phyloP scores from a whole-genome alignment of 2,888 invertebrate genomes.

The Ypsolopha scabrella region DNA sequence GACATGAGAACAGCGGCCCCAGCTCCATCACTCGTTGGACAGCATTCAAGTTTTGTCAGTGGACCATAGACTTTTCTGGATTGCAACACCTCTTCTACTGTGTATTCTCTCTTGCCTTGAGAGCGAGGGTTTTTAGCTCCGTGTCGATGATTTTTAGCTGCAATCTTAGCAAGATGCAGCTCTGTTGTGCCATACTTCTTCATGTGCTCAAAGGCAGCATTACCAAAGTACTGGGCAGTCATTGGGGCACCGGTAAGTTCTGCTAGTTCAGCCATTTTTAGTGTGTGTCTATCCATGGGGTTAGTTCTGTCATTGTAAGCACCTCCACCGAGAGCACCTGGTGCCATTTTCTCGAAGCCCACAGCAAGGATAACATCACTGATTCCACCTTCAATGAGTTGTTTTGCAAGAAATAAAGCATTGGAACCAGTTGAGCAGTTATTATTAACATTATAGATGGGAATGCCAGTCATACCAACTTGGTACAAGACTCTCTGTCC shows the following conservation, averaged over 20 bases:
- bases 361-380: constrained; percentile 91
- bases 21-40: constrained; percentile 98
- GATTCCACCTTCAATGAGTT: constrained; percentile 90
- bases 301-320: constrained; percentile 87
- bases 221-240: constrained; percentile 96
- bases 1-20: constrained; percentile 93
- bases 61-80: constrained; percentile 93
- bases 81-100: constrained; percentile 88
- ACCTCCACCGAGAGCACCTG: constrained; percentile 83
- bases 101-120: constrained; percentile 93
- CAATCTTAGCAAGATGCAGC: constrained; percentile 97
- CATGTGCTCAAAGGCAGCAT: constrained; percentile 97
- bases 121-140: constrained; percentile 97
- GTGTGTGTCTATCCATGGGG: constrained; percentile 90
- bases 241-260: constrained; percentile 88
- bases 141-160: constrained; percentile 97
- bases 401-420: constrained; percentile 90
- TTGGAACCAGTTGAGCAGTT: constrained; percentile 98
- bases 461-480: constrained; percentile 96
- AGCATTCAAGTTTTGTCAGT: constrained; percentile 96
- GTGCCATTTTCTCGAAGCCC: constrained; percentile 99
- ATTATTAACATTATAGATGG: constrained; percentile 98
- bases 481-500: constrained; percentile 96
- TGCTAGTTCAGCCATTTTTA: constrained; percentile 84
- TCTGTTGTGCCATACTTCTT: constrained; percentile 93